Conservation (phyloP, 2,888 invertebrate genomes). For the Habrosyne pyritoides region DNA sequence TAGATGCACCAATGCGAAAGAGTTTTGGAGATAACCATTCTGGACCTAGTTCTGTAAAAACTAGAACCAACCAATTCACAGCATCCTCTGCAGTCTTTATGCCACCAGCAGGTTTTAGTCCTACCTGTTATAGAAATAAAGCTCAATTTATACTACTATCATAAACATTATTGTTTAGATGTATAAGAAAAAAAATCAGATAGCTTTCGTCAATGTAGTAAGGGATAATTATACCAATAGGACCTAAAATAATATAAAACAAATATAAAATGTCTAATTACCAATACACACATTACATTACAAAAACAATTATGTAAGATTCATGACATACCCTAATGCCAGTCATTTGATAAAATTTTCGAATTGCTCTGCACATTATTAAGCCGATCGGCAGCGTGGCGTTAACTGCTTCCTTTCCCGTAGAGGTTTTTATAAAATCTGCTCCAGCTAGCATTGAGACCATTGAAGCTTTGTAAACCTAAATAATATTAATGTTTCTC, state of each 20-base stretch:
- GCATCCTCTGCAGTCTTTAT: constrained; percentile 93
- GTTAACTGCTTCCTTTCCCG: constrained; percentile 97
- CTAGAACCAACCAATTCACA: constrained; percentile 92
- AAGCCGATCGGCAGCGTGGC: constrained; percentile 96
- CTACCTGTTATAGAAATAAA: constrained; percentile 85
- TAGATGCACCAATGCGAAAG: constrained; percentile 98
- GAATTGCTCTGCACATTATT: constrained; percentile 97
- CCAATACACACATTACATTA: too few species aligned
- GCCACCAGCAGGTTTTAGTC: constrained; percentile 99
- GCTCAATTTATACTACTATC: not conserved
- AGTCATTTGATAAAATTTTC: constrained; percentile 88
- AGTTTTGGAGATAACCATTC: constrained; percentile 92
- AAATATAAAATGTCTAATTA: too few species aligned
- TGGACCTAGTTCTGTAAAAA: constrained; percentile 92
- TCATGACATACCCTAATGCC: constrained; percentile 84
- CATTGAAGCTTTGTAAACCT: constrained; percentile 94
- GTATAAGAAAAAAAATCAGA: too few species aligned
- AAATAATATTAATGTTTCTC: too few species aligned
- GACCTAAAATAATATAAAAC: too few species aligned
- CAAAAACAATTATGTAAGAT: not conserved
- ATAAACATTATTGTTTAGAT: not conserved
- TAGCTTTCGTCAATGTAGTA: too few species aligned
- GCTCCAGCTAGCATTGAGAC: constrained; percentile 97
- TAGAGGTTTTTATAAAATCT: constrained; percentile 99
- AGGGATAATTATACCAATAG: too few species aligned